Conservation (phyloP, 92 coral and sea anemone genomes). For the Phenganax marumi region DNA sequence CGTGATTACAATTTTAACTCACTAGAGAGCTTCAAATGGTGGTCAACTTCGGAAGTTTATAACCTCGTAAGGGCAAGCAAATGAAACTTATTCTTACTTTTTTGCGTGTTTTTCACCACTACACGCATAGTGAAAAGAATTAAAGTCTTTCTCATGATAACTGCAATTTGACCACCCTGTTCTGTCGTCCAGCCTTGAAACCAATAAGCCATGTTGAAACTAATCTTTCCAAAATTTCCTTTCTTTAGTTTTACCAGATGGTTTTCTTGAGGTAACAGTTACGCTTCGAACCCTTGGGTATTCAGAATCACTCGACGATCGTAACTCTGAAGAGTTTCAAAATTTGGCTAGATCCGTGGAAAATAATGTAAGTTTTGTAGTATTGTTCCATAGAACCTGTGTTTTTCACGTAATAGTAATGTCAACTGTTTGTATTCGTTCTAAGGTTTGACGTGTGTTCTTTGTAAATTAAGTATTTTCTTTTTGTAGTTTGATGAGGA, state of each 20-base stretch:
- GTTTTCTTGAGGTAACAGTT: not conserved
- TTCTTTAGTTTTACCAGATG: conserved; percentile 20
- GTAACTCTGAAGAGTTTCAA: not conserved
- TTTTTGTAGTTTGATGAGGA: conserved; percentile 1
- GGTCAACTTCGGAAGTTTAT: too few species aligned
- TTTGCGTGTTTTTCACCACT: not conserved
- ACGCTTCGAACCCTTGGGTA: not conserved
- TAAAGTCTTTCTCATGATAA: too few species aligned
- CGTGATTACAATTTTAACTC: not conserved
- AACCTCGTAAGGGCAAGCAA: too few species aligned
- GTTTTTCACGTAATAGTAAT: not conserved
- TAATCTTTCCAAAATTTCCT: not conserved
- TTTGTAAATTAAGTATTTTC: not conserved
- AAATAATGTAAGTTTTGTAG: conserved; percentile 20
- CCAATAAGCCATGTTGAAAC: not conserved
- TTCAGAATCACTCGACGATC: conserved; percentile 7
- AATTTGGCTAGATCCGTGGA: not conserved
- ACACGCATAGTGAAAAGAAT: too few species aligned
- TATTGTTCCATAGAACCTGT: not conserved
- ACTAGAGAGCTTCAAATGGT: not conserved
- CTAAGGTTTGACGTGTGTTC: not conserved
- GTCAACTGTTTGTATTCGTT: not conserved
- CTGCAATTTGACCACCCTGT: not conserved
- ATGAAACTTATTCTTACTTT: not conserved
- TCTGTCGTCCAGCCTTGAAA: not conserved